These are phyloP conservation scores for Notothenia coriiceps DNA, from an alignment of 2,113 vertebrate species.

Conservation along the genomic window DNA sequence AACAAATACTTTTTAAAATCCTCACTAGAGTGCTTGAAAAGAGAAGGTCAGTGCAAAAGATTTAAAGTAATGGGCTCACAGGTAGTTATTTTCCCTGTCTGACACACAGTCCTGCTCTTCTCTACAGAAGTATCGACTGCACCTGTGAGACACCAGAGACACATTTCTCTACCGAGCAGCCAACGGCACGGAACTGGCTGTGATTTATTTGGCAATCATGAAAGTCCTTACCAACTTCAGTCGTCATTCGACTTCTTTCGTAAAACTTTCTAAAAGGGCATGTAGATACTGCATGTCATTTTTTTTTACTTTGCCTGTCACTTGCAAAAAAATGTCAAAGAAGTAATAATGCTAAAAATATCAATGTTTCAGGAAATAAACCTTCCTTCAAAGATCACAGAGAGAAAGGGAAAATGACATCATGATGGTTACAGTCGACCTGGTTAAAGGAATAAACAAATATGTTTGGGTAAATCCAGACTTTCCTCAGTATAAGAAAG, in stretches of 20 bases:
- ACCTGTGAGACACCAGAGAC: background rate
- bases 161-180: background rate
- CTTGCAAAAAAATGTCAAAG: too few species aligned
- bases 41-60: constrained; percentile 2
- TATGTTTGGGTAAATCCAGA: too few species aligned
- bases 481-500: background rate
- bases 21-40: constrained; percentile 1
- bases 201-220: background rate
- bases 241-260: background rate
- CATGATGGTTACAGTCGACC: too few species aligned
- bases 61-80: background rate
- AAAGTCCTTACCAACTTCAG: background rate
- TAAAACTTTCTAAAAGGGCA: background rate
- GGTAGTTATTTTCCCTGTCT: background rate
- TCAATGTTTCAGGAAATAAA: too few species aligned
- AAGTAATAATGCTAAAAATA: too few species aligned
- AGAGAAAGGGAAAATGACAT: too few species aligned
- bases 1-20: background rate
- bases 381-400: too few species aligned
- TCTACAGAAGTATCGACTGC: background rate
- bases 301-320: too few species aligned
- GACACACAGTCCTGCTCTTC: background rate
- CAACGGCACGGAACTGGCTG: background rate
- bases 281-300: too few species aligned
- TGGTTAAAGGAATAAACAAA: too few species aligned